Conservation (phyloP, 2,888 invertebrate genomes). For the Calliphora vomitoria region DNA sequence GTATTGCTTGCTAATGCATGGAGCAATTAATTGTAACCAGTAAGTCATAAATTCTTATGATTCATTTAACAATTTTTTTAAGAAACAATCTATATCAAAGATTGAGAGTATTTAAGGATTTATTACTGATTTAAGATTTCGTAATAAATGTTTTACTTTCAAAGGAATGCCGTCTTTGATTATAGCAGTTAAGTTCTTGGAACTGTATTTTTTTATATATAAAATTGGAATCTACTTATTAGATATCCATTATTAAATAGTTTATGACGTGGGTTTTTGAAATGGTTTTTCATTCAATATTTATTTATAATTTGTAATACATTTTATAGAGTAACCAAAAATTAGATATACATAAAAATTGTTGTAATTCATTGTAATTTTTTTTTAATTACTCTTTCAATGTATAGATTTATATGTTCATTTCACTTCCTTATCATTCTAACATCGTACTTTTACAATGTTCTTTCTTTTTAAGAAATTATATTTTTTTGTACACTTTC, state of each 20-base stretch:
- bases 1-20: not conserved
- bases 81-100: not conserved
- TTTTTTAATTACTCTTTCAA: no score
- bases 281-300: not conserved
- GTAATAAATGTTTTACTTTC: conserved; percentile 19
- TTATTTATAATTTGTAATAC: not conserved
- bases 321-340: not conserved
- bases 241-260: not conserved
- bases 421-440: no score
- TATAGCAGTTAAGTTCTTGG: conserved; percentile 29
- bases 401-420: no score
- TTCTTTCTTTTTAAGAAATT: no score
- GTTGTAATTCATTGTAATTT: no score
- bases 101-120: conserved; percentile 27
- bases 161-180: conserved; percentile 13
- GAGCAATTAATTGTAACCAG: not conserved
- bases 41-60: conserved; percentile 16
- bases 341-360: not conserved
- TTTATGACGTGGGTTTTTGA: conserved; percentile 10
- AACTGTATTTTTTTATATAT: not conserved
- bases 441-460: no score
- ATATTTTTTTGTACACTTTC: not conserved
- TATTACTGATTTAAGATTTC: conserved; percentile 43
- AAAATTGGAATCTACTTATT: not conserved
- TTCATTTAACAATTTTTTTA: not conserved